phyloP scores from a whole-genome alignment of 2,113 vertebrate species.

The Hylia prasina region DNA sequence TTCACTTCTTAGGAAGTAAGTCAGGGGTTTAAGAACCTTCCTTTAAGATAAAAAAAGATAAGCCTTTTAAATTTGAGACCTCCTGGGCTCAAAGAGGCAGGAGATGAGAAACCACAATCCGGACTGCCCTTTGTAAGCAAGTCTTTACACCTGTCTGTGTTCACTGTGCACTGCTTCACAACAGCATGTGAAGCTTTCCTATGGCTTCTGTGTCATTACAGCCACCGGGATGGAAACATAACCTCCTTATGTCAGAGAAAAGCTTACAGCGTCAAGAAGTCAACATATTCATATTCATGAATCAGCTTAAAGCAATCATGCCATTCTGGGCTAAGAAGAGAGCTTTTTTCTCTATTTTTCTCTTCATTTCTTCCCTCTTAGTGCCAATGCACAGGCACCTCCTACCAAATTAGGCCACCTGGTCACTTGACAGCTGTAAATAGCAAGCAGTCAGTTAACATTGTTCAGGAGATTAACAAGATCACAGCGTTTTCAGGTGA shows the following conservation, averaged over 20 bases:
- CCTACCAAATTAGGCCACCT: neutral
- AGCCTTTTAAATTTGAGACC: neutral
- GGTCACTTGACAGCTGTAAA: neutral
- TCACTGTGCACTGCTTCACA: neutral
- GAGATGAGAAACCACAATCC: neutral
- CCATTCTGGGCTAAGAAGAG: neutral
- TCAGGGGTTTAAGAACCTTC: neutral
- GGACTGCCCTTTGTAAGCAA: neutral
- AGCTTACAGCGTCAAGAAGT: neutral
- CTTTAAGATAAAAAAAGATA: neutral
- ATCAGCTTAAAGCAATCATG: neutral
- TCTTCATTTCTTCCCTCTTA: neutral
- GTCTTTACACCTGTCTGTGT: fast-evolving
- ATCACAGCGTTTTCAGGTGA: neutral
- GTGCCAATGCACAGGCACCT: neutral
- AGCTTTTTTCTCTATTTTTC: neutral
- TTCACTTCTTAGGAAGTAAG: neutral
- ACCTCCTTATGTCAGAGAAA: neutral
- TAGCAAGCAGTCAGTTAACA: neutral
- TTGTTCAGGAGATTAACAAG: neutral
- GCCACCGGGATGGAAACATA: neutral
- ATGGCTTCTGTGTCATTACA: neutral
- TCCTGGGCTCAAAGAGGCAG: neutral
- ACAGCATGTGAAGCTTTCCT: neutral
- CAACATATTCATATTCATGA: neutral